phyloP scores from a whole-genome alignment of 2,113 vertebrate species.

The Diadophis punctatus region DNA sequence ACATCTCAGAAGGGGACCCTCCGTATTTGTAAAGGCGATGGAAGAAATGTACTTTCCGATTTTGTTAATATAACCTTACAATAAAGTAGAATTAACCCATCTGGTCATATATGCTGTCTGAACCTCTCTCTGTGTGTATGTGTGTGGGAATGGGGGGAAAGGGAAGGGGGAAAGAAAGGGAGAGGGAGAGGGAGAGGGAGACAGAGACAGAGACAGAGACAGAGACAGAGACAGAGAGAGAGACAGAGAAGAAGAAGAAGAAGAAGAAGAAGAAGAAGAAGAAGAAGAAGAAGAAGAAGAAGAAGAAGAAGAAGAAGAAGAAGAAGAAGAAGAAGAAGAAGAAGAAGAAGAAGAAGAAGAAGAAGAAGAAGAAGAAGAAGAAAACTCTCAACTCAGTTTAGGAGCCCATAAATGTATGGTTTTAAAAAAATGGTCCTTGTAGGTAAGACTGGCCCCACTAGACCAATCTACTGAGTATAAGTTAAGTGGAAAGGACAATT shows the following conservation, averaged over 20 bases:
- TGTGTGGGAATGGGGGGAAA: background rate
- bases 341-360: constrained; percentile 32
- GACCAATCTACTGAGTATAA: constrained; percentile 44
- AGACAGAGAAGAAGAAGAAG: constrained; percentile 16
- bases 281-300: constrained; percentile 32
- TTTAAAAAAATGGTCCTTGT: constrained; percentile 50
- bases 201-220: background rate
- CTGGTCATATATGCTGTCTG: background rate
- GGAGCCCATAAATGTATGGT: constrained; percentile 47
- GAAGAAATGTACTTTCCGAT: background rate
- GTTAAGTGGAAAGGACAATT: constrained; percentile 63
- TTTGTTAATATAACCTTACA: too few relatives aligned
- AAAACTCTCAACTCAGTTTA: constrained; percentile 42
- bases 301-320: constrained; percentile 30
- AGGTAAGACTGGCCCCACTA: constrained; percentile 50
- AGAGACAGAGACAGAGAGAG: background rate
- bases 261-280: constrained; percentile 32
- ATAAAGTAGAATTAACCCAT: background rate
- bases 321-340: constrained; percentile 28
- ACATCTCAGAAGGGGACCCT: background rate
- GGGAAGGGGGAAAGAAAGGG: background rate
- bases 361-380: constrained; percentile 29
- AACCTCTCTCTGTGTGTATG: background rate
- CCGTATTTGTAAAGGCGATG: background rate
- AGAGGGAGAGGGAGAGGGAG: background rate